Evolutionary conservation across 2,797 vertebrate genomes (phyloP).

Genomic region (Epinephelus awoara): DNA sequence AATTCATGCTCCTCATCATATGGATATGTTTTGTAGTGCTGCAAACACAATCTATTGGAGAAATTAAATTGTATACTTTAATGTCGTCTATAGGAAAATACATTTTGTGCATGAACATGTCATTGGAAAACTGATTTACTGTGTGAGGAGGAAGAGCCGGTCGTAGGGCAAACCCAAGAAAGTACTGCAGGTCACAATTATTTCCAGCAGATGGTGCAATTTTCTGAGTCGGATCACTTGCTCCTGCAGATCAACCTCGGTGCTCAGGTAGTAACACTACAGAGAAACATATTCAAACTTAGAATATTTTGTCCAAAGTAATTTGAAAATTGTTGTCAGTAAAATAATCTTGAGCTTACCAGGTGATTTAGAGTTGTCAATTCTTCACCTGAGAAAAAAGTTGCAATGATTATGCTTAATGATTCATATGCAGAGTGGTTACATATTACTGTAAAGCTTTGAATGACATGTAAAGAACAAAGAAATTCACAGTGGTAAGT

Average conservation of each 20-base stretch:
- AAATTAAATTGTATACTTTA: constrained; percentile 5
- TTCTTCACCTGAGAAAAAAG: constrained; percentile 88
- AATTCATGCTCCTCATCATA: constrained; percentile 93
- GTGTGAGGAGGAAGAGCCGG: constrained; percentile 92
- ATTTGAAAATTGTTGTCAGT: neutral
- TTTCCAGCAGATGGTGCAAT: constrained; percentile 96
- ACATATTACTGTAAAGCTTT: neutral
- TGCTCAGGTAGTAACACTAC: constrained; percentile 92
- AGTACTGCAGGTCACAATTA: constrained; percentile 90
- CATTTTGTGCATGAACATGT: neutral
- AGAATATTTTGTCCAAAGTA: neutral
- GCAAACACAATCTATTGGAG: constrained; percentile 90
- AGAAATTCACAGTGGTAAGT: neutral
- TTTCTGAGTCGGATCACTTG: constrained; percentile 92
- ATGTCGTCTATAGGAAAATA: neutral
- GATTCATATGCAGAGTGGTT: neutral
- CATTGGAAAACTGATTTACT: constrained; percentile 83
- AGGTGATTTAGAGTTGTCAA: constrained; percentile 93
- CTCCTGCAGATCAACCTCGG: constrained; percentile 90
- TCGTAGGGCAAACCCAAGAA: constrained; percentile 93
- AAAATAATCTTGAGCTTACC: constrained; percentile 83
- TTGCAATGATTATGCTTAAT: neutral
- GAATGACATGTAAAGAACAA: neutral
- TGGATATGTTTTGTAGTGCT: constrained; percentile 92
- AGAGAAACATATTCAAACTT: constrained; percentile 29